Percentiles rank a stretch among this genome's conserved stretches.
phyloP scores from a whole-genome alignment of 2,797 vertebrate species.

The Catostomus latipinnis region DNA sequence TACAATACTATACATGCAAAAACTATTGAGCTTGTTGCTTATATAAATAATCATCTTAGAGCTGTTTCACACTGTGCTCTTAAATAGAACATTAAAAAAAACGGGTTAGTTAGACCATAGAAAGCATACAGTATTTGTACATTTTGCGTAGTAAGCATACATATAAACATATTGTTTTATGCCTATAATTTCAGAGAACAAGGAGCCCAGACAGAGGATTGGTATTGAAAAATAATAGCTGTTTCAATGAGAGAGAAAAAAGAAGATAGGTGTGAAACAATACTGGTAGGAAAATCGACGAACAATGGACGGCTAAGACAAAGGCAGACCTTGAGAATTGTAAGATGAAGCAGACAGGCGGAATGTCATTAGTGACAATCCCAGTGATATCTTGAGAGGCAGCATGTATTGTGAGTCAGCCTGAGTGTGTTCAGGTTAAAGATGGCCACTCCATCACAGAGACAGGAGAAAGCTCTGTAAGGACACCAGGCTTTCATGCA shows the following conservation, averaged over 20 bases:
- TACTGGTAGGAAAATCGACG: conserved; percentile 12
- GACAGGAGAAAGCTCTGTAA: conserved; percentile 49
- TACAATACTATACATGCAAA: too few relatives aligned
- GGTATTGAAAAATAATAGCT: neutral
- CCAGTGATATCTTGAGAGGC: conserved; percentile 34
- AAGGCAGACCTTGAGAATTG: conserved; percentile 41
- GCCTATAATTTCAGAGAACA: conserved; percentile 14
- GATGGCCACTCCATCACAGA: conserved; percentile 42
- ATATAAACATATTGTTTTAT: neutral
- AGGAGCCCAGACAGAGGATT: neutral
- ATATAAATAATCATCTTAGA: neutral
- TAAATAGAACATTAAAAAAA: too few relatives aligned
- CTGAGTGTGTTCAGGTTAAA: conserved; percentile 50
- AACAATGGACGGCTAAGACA: conserved; percentile 40
- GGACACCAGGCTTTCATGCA: conserved; percentile 51
- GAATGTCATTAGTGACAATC: conserved; percentile 43
- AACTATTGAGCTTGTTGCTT: neutral
- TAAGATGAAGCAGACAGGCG: conserved; percentile 37
- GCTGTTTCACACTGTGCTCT: too few relatives aligned
- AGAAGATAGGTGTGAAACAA: conserved; percentile 19
- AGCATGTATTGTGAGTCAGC: conserved; percentile 39
- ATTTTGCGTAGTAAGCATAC: too few relatives aligned
- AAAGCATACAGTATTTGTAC: too few relatives aligned
- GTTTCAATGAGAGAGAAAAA: neutral
- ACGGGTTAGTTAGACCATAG: too few relatives aligned